A percentile compares a stretch with the other conserved stretches of the same genome.
These are phyloP conservation scores for Paracanthobrama guichenoti DNA, from an alignment of 2,113 vertebrate species.

Conservation along the genomic window DNA sequence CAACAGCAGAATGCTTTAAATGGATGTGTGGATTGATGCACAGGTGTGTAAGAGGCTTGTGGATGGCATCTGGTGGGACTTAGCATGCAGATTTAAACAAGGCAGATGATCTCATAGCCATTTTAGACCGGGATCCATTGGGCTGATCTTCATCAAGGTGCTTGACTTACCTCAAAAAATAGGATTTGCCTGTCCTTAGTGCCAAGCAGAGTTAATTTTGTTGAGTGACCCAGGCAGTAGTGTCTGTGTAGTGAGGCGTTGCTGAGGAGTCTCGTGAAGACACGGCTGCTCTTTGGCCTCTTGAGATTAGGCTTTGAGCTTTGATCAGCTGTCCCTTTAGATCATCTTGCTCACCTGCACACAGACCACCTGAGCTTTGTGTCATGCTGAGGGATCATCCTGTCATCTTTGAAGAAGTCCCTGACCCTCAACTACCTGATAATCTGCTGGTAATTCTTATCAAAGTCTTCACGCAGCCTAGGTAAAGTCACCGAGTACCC, in stretches of 20 bases:
- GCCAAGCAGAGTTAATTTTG: slow-evolving; percentile 37
- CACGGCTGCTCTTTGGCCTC: not conserved
- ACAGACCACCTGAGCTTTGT: slow-evolving; percentile 31
- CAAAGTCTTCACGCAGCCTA: not conserved
- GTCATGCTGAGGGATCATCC: slow-evolving; percentile 21
- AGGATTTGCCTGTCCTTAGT: slow-evolving; percentile 36
- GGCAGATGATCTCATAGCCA: slow-evolving; percentile 35
- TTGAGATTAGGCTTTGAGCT: slow-evolving; percentile 34
- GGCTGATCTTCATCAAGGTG: slow-evolving; percentile 46
- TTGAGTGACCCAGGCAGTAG: slow-evolving; percentile 18
- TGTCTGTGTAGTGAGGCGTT: slow-evolving; percentile 41
- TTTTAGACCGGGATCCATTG: slow-evolving; percentile 26
- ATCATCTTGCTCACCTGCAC: slow-evolving; percentile 17
- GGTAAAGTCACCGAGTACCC: not conserved
- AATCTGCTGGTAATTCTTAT: slow-evolving; percentile 5
- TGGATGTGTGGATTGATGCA: not conserved
- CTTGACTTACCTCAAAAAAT: slow-evolving; percentile 37
- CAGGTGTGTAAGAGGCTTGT: slow-evolving; percentile 48
- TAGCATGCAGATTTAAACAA: slow-evolving; percentile 45
- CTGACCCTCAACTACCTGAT: slow-evolving; percentile 8
- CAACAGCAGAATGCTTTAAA: slow-evolving; percentile 26
- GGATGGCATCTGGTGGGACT: slow-evolving; percentile 29
- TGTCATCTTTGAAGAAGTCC: slow-evolving; percentile 9
- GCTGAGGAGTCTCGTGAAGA: not conserved
- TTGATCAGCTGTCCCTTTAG: slow-evolving; percentile 26